phyloP scores from a whole-genome alignment of 2,797 vertebrate species.

The Sebastes matsubarae region DNA sequence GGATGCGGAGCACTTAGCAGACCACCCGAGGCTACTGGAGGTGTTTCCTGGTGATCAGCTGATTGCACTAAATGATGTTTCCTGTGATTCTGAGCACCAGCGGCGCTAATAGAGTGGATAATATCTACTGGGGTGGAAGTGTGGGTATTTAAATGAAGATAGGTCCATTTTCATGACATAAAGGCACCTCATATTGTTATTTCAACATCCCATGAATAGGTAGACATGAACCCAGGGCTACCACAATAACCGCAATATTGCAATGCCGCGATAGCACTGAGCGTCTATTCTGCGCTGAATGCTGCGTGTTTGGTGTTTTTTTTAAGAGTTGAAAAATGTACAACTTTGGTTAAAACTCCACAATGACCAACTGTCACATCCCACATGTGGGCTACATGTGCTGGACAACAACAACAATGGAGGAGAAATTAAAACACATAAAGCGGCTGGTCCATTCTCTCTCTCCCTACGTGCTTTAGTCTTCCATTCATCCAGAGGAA shows the following conservation, averaged over 20 bases:
- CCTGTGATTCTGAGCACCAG: background rate
- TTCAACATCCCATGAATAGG: background rate
- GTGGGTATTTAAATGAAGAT: background rate
- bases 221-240: background rate
- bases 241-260: no score
- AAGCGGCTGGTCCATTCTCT: no score
- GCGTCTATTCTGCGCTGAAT: no score
- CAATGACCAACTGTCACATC: no score
- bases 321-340: no score
- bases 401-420: no score
- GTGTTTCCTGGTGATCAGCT: constrained; percentile 40
- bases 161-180: background rate
- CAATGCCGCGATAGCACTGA: rapidly evolving
- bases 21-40: constrained; percentile 32
- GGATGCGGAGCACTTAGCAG: constrained; percentile 40
- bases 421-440: no score
- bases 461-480: no score
- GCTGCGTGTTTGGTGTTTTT: no score
- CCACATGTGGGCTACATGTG: no score
- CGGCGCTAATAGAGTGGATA: background rate
- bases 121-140: background rate
- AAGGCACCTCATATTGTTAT: background rate
- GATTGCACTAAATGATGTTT: constrained; percentile 26
- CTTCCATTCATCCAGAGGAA: no score
- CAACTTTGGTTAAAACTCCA: no score